A percentile compares a stretch with the other conserved stretches of the same genome.
Evolutionary conservation across 2,888 invertebrate genomes (phyloP).

Genomic region (Macaria liturata): DNA sequence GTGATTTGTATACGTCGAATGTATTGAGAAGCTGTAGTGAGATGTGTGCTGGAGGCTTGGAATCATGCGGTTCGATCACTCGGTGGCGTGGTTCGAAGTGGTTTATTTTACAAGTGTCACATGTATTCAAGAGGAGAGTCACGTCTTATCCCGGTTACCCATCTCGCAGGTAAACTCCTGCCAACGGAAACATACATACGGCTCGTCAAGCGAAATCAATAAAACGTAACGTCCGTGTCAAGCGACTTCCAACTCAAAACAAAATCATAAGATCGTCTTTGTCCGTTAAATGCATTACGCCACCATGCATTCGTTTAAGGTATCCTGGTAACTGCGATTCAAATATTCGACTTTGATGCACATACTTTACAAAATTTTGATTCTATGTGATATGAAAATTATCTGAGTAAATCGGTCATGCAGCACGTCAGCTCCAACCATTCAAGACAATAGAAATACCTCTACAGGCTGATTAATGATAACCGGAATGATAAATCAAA

Average conservation of each 20-base stretch:
- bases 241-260: conserved; percentile 40
- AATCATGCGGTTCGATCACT: conserved; percentile 82
- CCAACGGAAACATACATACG: conserved; percentile 38
- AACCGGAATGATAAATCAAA: conserved; percentile 59
- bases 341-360: conserved; percentile 41
- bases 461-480: conserved; percentile 69
- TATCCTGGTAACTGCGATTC: conserved; percentile 26
- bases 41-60: conserved; percentile 82
- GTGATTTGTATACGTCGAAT: conserved; percentile 72
- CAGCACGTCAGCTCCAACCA: conserved; percentile 65
- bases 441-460: conserved; percentile 61
- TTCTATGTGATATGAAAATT: conserved; percentile 42
- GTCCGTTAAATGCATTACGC: conserved; percentile 41
- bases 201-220: conserved; percentile 45
- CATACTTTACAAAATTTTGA: conserved; percentile 38
- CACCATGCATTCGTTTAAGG: conserved; percentile 55
- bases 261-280: conserved; percentile 20
- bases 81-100: conserved; percentile 82
- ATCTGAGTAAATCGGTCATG: conserved; percentile 60
- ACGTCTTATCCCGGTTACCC: conserved; percentile 58
- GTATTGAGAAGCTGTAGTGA: conserved; percentile 82
- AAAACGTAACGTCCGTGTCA: conserved; percentile 40
- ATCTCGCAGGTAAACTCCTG: conserved; percentile 46
- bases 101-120: conserved; percentile 74
- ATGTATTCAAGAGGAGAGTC: conserved; percentile 65